Base-by-base conservation (phyloP, 2,113 vertebrate genomes). In the Callipepla squamata region DNA sequence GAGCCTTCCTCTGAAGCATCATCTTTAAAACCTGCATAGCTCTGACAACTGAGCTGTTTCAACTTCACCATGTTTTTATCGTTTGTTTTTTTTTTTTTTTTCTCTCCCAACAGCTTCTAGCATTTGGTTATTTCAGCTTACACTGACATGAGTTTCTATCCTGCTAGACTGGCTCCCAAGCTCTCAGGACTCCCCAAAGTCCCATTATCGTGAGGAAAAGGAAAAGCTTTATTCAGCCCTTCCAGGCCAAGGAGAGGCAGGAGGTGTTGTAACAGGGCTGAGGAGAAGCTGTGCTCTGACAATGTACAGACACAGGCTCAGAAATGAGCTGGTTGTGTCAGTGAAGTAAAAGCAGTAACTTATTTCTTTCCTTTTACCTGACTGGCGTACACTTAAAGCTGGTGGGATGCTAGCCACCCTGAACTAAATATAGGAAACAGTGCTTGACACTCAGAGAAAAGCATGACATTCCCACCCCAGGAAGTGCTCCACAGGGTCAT, bases 11-110 rank as follows among this genome's bases (percentile, higher is more conserved):
- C 84, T 58, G 79, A 95, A 95, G 93, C 67, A 91, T 25, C 73
- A 81, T 86, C 68, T 90, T 76, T 48, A 72, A 94, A 94, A 81
- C 58, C 72, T 94, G 66, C 74, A 95, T 87, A 87, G 65, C 58
- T 83, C 59, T 79, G 59, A 63, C 58, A 91, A 78, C 42, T 20
- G 51, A 85, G 26, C 80, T 89, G 66, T 72, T 92, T 91, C 65
- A 77, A 94, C 61, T 96, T 94, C 28, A 81, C 63, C 5, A 9
- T 65, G 68, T 85, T 28, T 18, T 72, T 26, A 85, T 30, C 89
- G 6, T 47, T 47, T n/a, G n/a, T 6, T 36, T 36, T 36, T 36
- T 36, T 36, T 21, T 12, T 47, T 25, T 51, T 13, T 18, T 53
- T 15, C 53, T 6, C 28, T 22, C 61, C 12, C 68, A 77, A 47